Conservation (phyloP, 1,140 invertebrate species). For the Drosophila sp. region DNA sequence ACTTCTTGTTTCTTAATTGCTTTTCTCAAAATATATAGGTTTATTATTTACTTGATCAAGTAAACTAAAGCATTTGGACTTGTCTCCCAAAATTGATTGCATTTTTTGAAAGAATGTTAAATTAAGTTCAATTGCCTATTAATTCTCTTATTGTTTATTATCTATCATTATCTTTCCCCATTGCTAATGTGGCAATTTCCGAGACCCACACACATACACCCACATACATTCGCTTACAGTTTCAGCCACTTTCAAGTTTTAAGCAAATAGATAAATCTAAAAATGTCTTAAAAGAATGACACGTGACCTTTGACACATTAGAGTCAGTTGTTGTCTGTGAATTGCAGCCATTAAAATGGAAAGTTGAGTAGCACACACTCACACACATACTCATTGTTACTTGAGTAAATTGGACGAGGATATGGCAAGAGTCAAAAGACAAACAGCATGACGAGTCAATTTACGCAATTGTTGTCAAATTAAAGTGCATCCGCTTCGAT, state of each 20-base stretch:
- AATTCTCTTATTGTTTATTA: constrained; percentile 6
- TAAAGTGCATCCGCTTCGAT: constrained; percentile 84
- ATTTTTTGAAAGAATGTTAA: not conserved
- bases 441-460: constrained; percentile 79
- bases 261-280: constrained; percentile 69
- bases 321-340: constrained; percentile 74
- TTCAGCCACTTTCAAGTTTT: constrained; percentile 50
- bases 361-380: constrained; percentile 34
- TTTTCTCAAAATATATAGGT: too few species aligned
- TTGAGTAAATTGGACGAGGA: not conserved
- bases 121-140: not conserved
- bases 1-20: too few species aligned
- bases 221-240: constrained; percentile 30
- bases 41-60: too few species aligned
- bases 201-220: constrained; percentile 7
- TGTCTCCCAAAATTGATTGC: too few species aligned
- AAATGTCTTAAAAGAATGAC: constrained; percentile 80
- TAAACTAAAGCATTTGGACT: not conserved
- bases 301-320: constrained; percentile 84
- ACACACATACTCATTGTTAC: not conserved
- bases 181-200: not conserved
- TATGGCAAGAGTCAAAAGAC: constrained; percentile 69
- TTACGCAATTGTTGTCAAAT: constrained; percentile 84
- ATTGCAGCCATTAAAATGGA: constrained; percentile 45
- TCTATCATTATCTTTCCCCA: not conserved